Base-by-base conservation (phyloP, 2,888 invertebrate species). In the Cinara cedri region DNA sequence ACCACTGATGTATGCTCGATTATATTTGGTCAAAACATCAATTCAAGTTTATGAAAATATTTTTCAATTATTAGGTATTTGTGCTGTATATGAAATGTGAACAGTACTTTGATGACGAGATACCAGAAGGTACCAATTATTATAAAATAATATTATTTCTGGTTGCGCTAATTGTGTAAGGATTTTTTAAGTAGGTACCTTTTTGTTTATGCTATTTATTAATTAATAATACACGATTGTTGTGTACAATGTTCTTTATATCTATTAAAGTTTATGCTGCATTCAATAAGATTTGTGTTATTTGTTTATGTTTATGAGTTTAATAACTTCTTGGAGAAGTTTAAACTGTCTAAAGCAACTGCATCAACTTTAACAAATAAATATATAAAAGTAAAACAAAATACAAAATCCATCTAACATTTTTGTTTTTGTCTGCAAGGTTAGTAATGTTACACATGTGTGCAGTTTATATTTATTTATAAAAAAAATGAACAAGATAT, bases 71-170 rank as follows among this genome's bases (percentile, higher is more conserved):
- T 71, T 83, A n/a, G 81, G 75, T 9, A 84, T 87, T 93, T 81
- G 89, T 89, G 90, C 92, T 83, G 89, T 92, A 82, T 87, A 88
- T 57, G 89, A 89, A 86, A 92, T 93, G 91, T 93, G 51, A 63
- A 34, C 42, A n/a, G 6, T 21, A 44, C 11, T 57, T 24, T 8
- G 10, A 19, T 10, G 10, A 54, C 16, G 24, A 4, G 13, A 13
- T 16, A 19, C 6, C 6, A 21, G 54, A 55, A 49, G 16, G 3
- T 49, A n/a, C 1, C 0, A 26, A 54, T 34, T 54, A 42, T 42
- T 14, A 16, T 19, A 26, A 70, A 54, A 54, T 19, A 54, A 19
- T 34, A 34, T 14, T 42, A 3, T 70, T 14, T 26, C 4, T 21
- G 3, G 34, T 6, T 4, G 34, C 6, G 34, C 34, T 34, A 34